Percentiles rank a stretch among this genome's conserved stretches.
Evolutionary conservation across 2,888 invertebrate species (phyloP).

Genomic region (Carterocephalus palaemon): DNA sequence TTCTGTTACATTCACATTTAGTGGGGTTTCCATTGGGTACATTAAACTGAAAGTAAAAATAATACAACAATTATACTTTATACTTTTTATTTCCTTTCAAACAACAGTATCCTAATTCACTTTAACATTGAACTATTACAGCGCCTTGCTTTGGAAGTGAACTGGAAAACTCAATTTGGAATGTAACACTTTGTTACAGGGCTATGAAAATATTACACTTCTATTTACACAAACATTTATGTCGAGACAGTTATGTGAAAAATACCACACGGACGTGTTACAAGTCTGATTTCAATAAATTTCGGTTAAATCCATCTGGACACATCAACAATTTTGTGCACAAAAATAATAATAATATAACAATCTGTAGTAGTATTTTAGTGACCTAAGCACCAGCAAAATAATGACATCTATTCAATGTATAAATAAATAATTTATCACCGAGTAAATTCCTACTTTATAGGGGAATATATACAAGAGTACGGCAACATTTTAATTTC

Average conservation of each 20-base stretch:
- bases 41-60: conserved; percentile 29
- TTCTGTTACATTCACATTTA: too few species aligned
- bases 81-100: conserved; percentile 71
- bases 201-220: conserved; percentile 39
- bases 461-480: conserved; percentile 59
- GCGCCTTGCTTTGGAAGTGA: conserved; percentile 47
- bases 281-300: conserved; percentile 20
- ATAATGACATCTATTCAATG: conserved; percentile 44
- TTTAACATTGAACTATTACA: conserved; percentile 42
- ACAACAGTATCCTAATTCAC: conserved; percentile 70
- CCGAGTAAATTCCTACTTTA: conserved; percentile 38
- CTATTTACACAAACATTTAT: conserved; percentile 57
- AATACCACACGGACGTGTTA: conserved; percentile 29
- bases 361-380: conserved; percentile 33
- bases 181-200: conserved; percentile 65
- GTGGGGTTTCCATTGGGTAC: too few species aligned
- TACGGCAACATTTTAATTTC: conserved; percentile 43
- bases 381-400: conserved; percentile 47
- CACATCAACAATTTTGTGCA: conserved; percentile 60
- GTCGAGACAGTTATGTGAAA: conserved; percentile 31
- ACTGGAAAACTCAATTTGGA: conserved; percentile 56
- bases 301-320: conserved; percentile 25
- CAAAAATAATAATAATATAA: conserved; percentile 40
- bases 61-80: conserved; percentile 54
- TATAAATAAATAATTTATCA: conserved; percentile 47